Conservation (phyloP, 2,888 invertebrate genomes). For the Branchinecta sandiegonensis region DNA sequence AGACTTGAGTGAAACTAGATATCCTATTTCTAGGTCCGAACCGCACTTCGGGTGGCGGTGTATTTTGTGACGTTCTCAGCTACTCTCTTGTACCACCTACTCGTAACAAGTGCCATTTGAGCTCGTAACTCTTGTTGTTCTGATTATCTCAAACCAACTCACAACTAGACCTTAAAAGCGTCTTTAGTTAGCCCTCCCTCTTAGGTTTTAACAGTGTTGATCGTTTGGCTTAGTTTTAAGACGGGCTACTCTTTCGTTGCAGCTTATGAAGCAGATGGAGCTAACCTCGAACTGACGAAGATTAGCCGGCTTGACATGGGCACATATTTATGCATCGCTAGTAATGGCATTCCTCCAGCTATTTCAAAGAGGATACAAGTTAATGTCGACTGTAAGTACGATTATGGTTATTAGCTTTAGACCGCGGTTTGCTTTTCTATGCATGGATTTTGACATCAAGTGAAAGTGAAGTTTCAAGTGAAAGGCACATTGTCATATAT, state of each 20-base stretch:
- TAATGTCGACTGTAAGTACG: conserved; percentile 77
- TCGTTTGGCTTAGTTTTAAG: too few species aligned
- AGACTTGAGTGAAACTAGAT: too few species aligned
- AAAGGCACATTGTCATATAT: conserved; percentile 47
- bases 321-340: conserved; percentile 77
- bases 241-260: conserved; percentile 30
- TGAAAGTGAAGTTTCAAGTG: conserved; percentile 57
- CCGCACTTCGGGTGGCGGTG: too few species aligned
- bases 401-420: not conserved
- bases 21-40: too few species aligned
- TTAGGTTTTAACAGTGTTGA: too few species aligned
- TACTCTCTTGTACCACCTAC: too few species aligned
- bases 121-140: too few species aligned
- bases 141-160: too few species aligned
- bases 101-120: too few species aligned
- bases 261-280: conserved; percentile 74
- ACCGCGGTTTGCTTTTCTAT: not conserved
- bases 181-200: too few species aligned
- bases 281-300: conserved; percentile 61
- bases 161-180: too few species aligned
- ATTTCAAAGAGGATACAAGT: conserved; percentile 84
- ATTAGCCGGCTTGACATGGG: conserved; percentile 83
- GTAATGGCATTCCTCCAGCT: conserved; percentile 74
- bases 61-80: too few species aligned
- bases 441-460: conserved; percentile 45